These are phyloP conservation scores for Trissonchulus latispiculum DNA, from an alignment of 2,888 invertebrate species.

Conservation along the genomic window DNA sequence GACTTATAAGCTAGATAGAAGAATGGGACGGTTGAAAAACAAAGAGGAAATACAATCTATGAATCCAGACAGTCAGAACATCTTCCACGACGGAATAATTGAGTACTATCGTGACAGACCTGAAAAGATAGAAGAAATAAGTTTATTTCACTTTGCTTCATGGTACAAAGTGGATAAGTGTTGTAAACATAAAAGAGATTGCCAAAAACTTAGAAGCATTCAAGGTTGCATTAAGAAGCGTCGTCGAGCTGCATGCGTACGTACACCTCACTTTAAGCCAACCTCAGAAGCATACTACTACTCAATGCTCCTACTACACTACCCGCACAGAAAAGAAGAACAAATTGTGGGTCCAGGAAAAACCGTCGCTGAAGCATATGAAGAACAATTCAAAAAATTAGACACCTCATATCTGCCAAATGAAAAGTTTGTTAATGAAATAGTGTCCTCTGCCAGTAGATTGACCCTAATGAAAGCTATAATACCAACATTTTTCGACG, in stretches of 20 bases:
- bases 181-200: not conserved
- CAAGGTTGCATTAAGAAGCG: not conserved
- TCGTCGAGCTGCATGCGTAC: not conserved
- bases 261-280: not conserved
- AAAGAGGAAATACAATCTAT: not conserved
- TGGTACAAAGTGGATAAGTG: not conserved
- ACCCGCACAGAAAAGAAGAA: not conserved
- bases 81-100: not conserved
- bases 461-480: not conserved
- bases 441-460: not conserved
- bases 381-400: not conserved
- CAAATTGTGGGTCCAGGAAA: not conserved
- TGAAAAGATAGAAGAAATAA: not conserved
- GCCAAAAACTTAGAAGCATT: not conserved
- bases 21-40: not conserved
- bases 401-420: not conserved
- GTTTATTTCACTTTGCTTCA: conserved; percentile 5
- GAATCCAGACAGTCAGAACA: not conserved
- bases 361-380: not conserved
- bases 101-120: not conserved
- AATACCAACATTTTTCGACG: no score
- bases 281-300: not conserved
- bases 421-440: not conserved
- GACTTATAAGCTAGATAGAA: not conserved
- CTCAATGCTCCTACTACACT: not conserved